Base-by-base conservation (phyloP, 1,140 invertebrate genomes). In the Diorhabda elongata region DNA sequence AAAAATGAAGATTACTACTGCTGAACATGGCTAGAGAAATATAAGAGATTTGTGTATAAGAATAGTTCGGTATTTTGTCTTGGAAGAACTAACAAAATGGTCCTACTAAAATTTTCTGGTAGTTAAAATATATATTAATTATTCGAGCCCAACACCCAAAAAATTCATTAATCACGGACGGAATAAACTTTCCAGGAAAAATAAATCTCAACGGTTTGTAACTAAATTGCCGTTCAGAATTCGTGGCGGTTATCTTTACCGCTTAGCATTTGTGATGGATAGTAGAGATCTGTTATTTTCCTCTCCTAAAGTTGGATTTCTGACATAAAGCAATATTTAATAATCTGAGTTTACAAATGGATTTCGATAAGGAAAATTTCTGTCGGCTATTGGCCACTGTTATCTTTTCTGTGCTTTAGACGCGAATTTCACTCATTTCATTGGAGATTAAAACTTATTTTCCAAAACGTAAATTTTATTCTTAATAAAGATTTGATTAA, bases 301-400 rank as follows among this genome's bases (percentile, higher is more conserved):
- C 67, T 64, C 57, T 62, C 52, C 58, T 11, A 67, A 62, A 62
- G 67, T 65, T 67, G 68, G 67, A 69, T 61, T 64, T 68, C 66
- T 69, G 67, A 68, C 70, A 70, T 45, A 58, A 42, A 58, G 68
- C 71, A 69, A 75, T 75, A 75, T 73, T 75, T 71, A 75, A 75
- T 75, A 73, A 75, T 71, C 68, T 66, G 58, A 71, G 73, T 74
- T 74, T 70, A 70, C 68, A 61, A 67, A 56, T 65, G 69, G 56
- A 63, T 72, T 62, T 44, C 57, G 71, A 73, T 73, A 67, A 66
- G 71, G 64, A 68, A 66, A 60, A 69, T 69, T 58, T 64, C 69
- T 64, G 64, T 62, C 63, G 65, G 47, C 47, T 52, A 52, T 52
- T 52, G 47, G 47, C 6, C 47, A 52, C 2, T 52, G 47, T 52